Evolutionary conservation across 2,113 vertebrate genomes (phyloP).

Genomic region (Ctenomys sociabilis): DNA sequence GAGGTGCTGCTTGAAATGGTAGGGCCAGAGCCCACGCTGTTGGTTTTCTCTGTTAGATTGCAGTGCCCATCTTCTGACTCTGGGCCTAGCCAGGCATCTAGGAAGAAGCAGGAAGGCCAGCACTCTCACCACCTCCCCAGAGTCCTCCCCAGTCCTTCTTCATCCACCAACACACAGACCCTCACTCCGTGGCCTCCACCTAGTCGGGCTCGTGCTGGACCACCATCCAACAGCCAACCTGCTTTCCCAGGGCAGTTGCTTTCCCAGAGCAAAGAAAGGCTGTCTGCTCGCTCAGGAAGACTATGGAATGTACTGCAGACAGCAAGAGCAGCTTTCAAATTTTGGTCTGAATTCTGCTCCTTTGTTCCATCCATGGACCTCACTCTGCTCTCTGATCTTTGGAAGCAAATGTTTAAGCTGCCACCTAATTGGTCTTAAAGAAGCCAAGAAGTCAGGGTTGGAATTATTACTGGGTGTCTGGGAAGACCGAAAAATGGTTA

Average conservation of each 20-base stretch:
- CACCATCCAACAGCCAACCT: background rate
- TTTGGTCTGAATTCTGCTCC: conserved; percentile 38
- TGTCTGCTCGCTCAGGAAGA: background rate
- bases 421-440: background rate
- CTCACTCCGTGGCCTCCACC: background rate
- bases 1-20: background rate
- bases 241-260: background rate
- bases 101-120: background rate
- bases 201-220: background rate
- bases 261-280: background rate
- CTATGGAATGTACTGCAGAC: background rate
- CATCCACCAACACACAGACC: background rate
- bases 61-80: background rate
- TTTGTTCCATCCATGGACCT: background rate
- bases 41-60: background rate
- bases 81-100: background rate
- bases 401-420: background rate
- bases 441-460: background rate
- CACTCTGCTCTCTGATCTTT: background rate
- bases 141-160: background rate
- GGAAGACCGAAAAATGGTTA: background rate
- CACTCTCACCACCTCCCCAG: background rate
- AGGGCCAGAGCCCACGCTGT: background rate
- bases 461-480: background rate
- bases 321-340: background rate